Conservation (phyloP, 2,113 vertebrate species). For the Pituophis catenifer region DNA sequence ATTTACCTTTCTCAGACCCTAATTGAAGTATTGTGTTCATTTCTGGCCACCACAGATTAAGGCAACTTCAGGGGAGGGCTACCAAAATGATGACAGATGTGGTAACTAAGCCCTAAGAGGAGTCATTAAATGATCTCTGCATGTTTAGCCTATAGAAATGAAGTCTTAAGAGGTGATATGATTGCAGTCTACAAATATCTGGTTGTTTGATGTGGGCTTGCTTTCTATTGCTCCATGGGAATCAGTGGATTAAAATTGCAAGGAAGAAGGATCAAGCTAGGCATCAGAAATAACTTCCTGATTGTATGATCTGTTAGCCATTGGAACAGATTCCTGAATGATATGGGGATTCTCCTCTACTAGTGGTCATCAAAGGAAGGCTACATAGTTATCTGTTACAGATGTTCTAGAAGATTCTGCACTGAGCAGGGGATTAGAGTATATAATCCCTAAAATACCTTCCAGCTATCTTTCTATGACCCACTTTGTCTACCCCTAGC, state of each 20-base stretch:
- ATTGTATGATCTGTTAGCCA: not conserved
- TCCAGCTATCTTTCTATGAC: not conserved
- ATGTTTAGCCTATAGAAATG: not conserved
- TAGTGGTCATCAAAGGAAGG: not conserved
- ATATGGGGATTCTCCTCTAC: not conserved
- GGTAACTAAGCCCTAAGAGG: not conserved
- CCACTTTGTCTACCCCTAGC: not conserved
- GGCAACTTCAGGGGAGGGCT: not conserved
- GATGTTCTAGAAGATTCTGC: not conserved
- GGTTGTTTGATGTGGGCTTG: not conserved
- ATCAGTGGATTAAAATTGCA: not conserved
- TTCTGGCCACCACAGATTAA: not conserved
- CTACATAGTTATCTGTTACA: not conserved
- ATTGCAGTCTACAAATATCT: not conserved
- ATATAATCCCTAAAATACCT: not conserved
- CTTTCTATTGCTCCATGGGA: not conserved
- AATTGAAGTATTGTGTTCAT: not conserved
- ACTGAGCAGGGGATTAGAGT: not conserved
- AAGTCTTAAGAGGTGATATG: not conserved
- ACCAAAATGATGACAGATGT: not conserved
- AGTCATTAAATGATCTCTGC: not conserved
- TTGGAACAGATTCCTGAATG: not conserved
- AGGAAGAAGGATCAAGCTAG: not conserved
- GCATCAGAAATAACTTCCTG: not conserved
- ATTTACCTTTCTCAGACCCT: not conserved